A percentile compares a stretch with the other conserved stretches of the same genome.
These are phyloP conservation scores for Grapholita molesta DNA, from an alignment of 1,140 invertebrate genomes.

Conservation along the genomic window DNA sequence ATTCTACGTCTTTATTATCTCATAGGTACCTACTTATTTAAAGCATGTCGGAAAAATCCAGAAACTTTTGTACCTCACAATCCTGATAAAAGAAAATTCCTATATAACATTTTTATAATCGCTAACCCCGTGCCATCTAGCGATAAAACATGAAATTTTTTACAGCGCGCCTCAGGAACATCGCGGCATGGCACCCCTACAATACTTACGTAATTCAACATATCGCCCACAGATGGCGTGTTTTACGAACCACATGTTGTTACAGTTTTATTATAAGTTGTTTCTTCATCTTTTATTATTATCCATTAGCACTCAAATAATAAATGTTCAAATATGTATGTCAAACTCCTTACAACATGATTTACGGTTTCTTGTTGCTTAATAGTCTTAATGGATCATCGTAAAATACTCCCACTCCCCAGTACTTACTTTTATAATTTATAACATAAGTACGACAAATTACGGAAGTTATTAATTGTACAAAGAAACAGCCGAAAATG, in stretches of 20 bases:
- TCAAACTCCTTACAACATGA: neutral
- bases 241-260: neutral
- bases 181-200: neutral
- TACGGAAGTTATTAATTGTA: neutral
- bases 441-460: neutral
- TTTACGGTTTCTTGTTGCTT: neutral
- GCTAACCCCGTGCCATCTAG: neutral
- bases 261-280: constrained; percentile 7
- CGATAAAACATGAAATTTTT: neutral
- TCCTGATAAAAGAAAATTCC: neutral
- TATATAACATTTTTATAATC: neutral
- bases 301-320: neutral
- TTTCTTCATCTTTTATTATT: neutral
- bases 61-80: neutral
- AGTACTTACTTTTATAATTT: neutral
- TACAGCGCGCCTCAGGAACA: neutral
- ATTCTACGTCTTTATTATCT: no score
- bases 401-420: neutral
- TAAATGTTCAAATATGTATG: neutral
- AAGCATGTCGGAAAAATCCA: neutral
- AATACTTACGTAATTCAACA: neutral
- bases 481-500: no score
- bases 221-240: neutral
- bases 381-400: neutral
- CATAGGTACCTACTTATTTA: no score